A percentile compares a stretch with the other conserved stretches of the same genome.
These are phyloP conservation scores for Nomada hirtipes DNA, from an alignment of 2,888 invertebrate species.

Conservation along the genomic window DNA sequence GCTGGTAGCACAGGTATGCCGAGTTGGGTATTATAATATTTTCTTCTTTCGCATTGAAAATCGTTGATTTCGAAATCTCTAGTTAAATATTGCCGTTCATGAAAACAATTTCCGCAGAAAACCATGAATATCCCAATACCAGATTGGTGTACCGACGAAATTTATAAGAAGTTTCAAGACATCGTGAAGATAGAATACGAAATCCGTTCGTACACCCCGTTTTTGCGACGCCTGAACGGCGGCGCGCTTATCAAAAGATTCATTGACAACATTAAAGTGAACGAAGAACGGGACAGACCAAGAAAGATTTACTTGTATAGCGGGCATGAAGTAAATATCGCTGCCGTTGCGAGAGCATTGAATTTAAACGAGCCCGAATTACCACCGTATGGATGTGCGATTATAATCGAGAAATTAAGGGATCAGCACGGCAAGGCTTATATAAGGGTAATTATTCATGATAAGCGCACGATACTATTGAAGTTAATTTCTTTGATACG, in stretches of 20 bases:
- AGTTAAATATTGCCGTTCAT: neutral
- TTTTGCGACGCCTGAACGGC: slow-evolving; percentile 59
- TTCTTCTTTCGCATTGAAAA: too few relatives aligned
- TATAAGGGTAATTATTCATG: slow-evolving; percentile 63
- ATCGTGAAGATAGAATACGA: slow-evolving; percentile 46
- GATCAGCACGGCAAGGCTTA: slow-evolving; percentile 47
- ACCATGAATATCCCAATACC: slow-evolving; percentile 59
- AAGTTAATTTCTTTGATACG: too few relatives aligned
- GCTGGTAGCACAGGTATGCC: slow-evolving; percentile 66
- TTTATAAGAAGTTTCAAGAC: slow-evolving; percentile 50
- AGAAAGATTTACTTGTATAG: slow-evolving; percentile 74
- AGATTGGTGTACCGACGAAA: slow-evolving; percentile 68
- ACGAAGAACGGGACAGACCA: neutral
- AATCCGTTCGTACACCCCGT: slow-evolving; percentile 55
- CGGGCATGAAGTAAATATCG: slow-evolving; percentile 72
- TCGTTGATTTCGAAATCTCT: neutral
- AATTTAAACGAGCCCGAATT: slow-evolving; percentile 53
- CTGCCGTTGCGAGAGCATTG: slow-evolving; percentile 60
- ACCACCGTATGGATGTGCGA: slow-evolving; percentile 65
- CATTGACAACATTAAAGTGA: slow-evolving; percentile 63
- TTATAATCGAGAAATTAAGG: slow-evolving; percentile 70
- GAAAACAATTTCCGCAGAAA: slow-evolving; percentile 56
- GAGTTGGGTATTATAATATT: neutral
- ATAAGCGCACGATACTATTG: neutral
- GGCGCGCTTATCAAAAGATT: slow-evolving; percentile 66